Percentiles rank a stretch among this genome's conserved stretches.
Evolutionary conservation across 1,140 invertebrate species (phyloP).

Genomic region (Monomorium pharaonis): DNA sequence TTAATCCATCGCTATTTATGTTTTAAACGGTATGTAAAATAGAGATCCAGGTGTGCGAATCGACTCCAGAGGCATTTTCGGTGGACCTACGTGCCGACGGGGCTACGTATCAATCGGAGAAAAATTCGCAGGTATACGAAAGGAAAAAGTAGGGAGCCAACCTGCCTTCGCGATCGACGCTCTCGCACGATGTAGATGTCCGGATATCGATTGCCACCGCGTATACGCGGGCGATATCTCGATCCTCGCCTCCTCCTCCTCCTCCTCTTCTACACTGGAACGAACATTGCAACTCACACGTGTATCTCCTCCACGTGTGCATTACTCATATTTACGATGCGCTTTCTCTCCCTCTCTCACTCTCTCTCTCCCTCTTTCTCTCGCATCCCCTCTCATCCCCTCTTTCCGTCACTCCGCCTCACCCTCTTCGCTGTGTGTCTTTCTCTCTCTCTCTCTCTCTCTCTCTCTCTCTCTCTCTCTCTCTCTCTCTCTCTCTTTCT

Average conservation of each 20-base stretch:
- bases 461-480: not conserved
- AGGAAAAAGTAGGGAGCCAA: constrained; percentile 6
- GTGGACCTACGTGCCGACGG: not conserved
- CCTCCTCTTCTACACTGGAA: constrained; percentile 2
- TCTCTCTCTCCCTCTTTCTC: not conserved
- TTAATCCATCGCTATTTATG: not conserved
- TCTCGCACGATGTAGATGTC: constrained; percentile 66
- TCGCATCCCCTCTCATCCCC: not conserved
- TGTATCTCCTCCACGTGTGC: not conserved
- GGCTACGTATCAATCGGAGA: not conserved
- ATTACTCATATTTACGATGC: constrained; percentile 40
- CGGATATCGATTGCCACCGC: constrained; percentile 66
- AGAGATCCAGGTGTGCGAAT: not conserved
- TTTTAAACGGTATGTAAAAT: not conserved
- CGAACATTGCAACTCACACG: not conserved
- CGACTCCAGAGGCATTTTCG: not conserved
- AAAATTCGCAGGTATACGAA: constrained; percentile 36
- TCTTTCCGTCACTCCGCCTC: too few species aligned
- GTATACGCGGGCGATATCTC: constrained; percentile 49
- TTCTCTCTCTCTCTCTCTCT: not conserved
- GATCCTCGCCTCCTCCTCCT: constrained; percentile 40
- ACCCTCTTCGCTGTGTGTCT: too few species aligned
- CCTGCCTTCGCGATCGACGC: constrained; percentile 22
- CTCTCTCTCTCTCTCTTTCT: not conserved
- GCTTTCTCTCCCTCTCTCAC: not conserved